Percentiles rank a stretch among this genome's conserved stretches.
Conservation (phyloP, 2,888 invertebrate genomes). For the Silvanus unidentatus region DNA sequence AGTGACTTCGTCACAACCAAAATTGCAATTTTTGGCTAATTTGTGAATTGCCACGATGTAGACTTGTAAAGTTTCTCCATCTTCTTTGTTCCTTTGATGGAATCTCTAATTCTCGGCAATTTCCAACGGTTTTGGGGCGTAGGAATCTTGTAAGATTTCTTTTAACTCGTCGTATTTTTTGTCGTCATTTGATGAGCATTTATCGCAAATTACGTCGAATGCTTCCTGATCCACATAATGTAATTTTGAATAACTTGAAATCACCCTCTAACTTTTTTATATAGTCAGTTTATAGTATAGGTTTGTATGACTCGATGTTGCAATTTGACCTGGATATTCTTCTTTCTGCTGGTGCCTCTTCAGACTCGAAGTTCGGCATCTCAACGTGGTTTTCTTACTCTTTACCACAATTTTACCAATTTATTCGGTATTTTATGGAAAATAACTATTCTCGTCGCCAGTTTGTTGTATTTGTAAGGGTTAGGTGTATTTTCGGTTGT, state of each 20-base stretch:
- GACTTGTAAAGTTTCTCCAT: constrained; percentile 13
- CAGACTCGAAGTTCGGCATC: background rate
- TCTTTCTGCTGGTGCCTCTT: background rate
- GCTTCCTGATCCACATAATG: constrained; percentile 16
- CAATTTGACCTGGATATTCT: background rate
- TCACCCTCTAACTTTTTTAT: constrained; percentile 10
- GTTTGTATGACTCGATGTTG: background rate
- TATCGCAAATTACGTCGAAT: constrained; percentile 11
- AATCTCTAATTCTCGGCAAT: constrained; percentile 24
- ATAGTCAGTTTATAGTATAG: constrained; percentile 8
- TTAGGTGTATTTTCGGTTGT: too few relatives aligned
- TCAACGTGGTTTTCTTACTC: background rate
- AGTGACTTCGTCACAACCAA: too few relatives aligned
- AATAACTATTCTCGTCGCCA: constrained; percentile 1
- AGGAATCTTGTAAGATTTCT: constrained; percentile 3
- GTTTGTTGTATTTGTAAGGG: background rate
- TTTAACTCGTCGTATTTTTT: constrained; percentile 2
- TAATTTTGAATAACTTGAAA: constrained; percentile 11
- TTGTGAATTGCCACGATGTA: constrained; percentile 6
- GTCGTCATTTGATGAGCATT: constrained; percentile 1
- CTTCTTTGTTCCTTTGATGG: constrained; percentile 21
- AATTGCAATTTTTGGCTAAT: constrained; percentile 10
- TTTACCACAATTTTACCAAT: background rate
- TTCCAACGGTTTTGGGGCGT: constrained; percentile 19
- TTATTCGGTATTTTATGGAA: background rate